Percentiles rank a stretch among this genome's conserved stretches.
These are phyloP conservation scores for Poecilia latipinna DNA, from an alignment of 2,113 vertebrate species.

Conservation along the genomic window DNA sequence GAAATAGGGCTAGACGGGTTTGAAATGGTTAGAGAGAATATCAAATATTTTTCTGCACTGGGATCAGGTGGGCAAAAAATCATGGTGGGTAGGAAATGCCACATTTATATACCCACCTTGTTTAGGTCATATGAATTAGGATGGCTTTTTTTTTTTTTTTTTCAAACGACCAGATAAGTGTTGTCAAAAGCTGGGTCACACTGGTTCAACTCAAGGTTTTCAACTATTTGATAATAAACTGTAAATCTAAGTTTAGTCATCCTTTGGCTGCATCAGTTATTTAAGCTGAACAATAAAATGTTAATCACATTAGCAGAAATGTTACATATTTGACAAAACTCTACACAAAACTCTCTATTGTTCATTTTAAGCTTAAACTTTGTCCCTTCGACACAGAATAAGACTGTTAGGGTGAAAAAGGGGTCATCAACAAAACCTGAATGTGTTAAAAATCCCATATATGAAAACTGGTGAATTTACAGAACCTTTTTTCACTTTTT, in stretches of 20 bases:
- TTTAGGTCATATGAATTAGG: neutral
- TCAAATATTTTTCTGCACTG: constrained; percentile 16
- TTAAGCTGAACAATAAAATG: neutral
- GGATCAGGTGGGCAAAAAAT: neutral
- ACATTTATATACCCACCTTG: neutral
- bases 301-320: neutral
- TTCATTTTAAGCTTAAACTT: no score
- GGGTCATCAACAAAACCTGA: no score
- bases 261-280: no score
- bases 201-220: neutral
- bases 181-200: neutral
- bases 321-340: no score
- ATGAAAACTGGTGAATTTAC: no score
- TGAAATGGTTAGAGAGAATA: constrained; percentile 28
- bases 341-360: no score
- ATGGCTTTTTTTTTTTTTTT: neutral
- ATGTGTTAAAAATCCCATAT: no score
- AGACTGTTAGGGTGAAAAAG: no score
- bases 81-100: neutral
- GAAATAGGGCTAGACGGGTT: constrained; percentile 23
- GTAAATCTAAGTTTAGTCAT: neutral
- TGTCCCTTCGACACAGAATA: no score
- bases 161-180: neutral
- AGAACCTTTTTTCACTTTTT: no score
- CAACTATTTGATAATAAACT: neutral